Evolutionary conservation across 1,140 invertebrate genomes (phyloP).

Genomic region (Polypedilum pembai): DNA sequence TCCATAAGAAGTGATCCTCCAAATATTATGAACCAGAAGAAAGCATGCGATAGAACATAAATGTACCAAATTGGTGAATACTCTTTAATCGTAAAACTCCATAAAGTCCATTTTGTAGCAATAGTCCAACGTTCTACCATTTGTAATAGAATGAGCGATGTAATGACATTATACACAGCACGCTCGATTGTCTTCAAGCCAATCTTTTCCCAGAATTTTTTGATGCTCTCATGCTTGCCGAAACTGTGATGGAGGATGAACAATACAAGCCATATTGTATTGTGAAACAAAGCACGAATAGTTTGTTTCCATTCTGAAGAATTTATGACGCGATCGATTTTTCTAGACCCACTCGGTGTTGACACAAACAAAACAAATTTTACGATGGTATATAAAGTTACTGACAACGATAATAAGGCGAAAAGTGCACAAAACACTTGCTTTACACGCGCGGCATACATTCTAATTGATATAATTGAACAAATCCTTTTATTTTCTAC

Average conservation of each 20-base stretch:
- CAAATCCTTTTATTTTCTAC: no score
- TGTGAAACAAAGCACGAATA: conserved; percentile 38
- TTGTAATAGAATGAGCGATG: conserved; percentile 42
- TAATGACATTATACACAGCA: conserved; percentile 47
- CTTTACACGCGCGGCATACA: background rate
- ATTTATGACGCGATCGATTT: conserved; percentile 37
- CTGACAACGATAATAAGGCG: conserved; percentile 35
- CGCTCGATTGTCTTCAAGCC: conserved; percentile 44
- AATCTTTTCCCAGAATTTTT: conserved; percentile 42
- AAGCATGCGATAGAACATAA: conserved; percentile 45
- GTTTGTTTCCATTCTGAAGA: conserved; percentile 39
- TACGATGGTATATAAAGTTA: conserved; percentile 39
- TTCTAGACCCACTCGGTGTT: conserved; percentile 34
- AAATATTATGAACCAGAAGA: conserved; percentile 55
- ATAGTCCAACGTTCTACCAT: conserved; percentile 45
- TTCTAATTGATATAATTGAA: background rate
- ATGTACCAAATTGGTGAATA: conserved; percentile 44
- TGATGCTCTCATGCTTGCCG: conserved; percentile 44
- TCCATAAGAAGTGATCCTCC: conserved; percentile 55
- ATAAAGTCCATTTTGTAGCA: conserved; percentile 43
- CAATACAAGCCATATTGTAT: conserved; percentile 44
- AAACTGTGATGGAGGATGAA: conserved; percentile 50
- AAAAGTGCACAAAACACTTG: background rate
- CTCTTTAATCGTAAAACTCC: conserved; percentile 45
- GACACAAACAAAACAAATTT: conserved; percentile 39